Evolutionary conservation across 1,140 invertebrate species (phyloP), one percentile per base, ranked within the genome.

Genomic region (Pseudomyrmex sp.): DNA sequence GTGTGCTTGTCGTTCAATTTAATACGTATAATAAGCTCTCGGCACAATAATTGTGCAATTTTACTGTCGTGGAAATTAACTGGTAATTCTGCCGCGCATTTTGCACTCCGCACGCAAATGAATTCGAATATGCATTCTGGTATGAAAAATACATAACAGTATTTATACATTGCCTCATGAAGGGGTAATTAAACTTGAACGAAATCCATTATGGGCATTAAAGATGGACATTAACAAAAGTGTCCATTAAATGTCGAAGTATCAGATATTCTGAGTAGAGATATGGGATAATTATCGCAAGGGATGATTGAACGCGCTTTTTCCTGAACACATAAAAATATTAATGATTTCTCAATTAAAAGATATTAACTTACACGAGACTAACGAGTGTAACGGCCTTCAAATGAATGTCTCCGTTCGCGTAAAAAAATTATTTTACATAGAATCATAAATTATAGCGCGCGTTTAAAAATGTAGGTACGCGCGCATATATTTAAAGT

Each of bases 131-230:
- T 70, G 65, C 20, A 13, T 59, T 35, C 15, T 35, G 54, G 9
- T 80, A 50, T 72, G n/a, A 72, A 80, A 80, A 80, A 80, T 72
- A 48, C 7, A 79, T 59, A 35, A n/a, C 10, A 35, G 50, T 66
- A 66, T 46, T 35, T 50, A 52, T 13, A 46, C 35, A 20, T 59
- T 18, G 8, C 15, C 35, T 23, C 44, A 35, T 26, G n/a, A 20
- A 26, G 56, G 12, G 54, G 66, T n/a, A 58, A 80, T 80, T 72
- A 80, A 80, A 70, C 76, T 61, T 72, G 66, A 72, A 80, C 76
- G 76, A 70, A 59, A 59, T 72, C 76, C 66, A 80, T 80, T 80
- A 80, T 23, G 58, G 66, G 50, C 76, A 80, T 80, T 80, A 80
- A 72, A 80, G 66, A 72, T 80, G 65, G 66, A 80, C 76, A 72